Percentiles rank a stretch among this genome's conserved stretches.
phyloP scores from a whole-genome alignment of 2,797 vertebrate genomes.

The Pempheris klunzingeri region DNA sequence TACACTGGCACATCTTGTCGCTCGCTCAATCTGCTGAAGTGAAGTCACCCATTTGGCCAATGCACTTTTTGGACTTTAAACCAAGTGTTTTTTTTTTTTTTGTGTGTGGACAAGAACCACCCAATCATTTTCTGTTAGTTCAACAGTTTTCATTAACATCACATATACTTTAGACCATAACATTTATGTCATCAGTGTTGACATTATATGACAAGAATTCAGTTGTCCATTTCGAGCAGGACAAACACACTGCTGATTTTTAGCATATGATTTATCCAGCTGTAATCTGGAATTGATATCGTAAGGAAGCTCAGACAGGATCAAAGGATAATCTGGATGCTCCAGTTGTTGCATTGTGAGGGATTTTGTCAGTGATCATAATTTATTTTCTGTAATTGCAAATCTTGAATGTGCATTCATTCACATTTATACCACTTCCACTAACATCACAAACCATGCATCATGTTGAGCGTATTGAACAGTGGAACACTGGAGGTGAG shows the following conservation, averaged over 20 bases:
- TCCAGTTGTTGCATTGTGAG: conserved; percentile 59
- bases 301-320: conserved; percentile 67
- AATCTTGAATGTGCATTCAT: conserved; percentile 18
- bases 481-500: conserved; percentile 60
- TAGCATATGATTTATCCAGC: conserved; percentile 54
- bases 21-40: conserved; percentile 49
- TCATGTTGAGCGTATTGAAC: conserved; percentile 69
- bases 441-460: conserved; percentile 54
- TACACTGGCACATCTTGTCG: conserved; percentile 63
- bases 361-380: conserved; percentile 33
- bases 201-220: neutral
- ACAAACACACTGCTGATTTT: conserved; percentile 26
- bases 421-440: conserved; percentile 49
- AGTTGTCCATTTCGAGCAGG: conserved; percentile 11
- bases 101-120: conserved; percentile 13
- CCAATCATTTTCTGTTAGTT: neutral
- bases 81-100: neutral
- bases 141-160: neutral
- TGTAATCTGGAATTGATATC: conserved; percentile 65
- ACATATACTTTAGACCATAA: neutral
- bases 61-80: conserved; percentile 25
- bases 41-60: conserved; percentile 69
- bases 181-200: neutral
- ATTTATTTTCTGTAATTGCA: conserved; percentile 35
- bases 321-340: conserved; percentile 65